phyloP scores from a whole-genome alignment of 2,113 vertebrate genomes.

The Nestor notabilis region DNA sequence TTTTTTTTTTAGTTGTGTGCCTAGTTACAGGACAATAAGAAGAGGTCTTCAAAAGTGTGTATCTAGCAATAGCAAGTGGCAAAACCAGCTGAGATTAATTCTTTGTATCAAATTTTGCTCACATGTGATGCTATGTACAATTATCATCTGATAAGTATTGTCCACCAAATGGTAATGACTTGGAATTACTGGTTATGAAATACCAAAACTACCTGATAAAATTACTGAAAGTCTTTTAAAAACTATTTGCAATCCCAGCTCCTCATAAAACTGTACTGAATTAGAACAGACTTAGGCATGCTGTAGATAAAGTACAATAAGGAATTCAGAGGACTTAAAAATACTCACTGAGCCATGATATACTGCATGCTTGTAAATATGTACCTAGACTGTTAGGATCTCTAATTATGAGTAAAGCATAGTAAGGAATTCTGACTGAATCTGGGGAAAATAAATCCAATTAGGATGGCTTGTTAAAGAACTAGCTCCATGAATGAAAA shows the following conservation, averaged over 20 bases:
- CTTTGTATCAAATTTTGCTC: not conserved
- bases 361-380: not conserved
- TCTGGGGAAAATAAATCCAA: not conserved
- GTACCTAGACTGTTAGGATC: not conserved
- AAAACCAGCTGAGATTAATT: not conserved
- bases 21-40: not conserved
- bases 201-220: not conserved
- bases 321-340: not conserved
- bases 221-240: not conserved
- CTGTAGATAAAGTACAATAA: not conserved
- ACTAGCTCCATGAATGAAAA: not conserved
- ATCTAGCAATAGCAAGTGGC: not conserved
- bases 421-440: not conserved
- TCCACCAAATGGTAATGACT: not conserved
- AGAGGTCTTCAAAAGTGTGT: not conserved
- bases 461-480: not conserved
- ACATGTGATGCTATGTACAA: not conserved
- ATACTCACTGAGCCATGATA: not conserved
- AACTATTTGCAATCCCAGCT: not conserved
- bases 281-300: not conserved
- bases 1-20: not conserved
- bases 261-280: not conserved
- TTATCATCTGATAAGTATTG: not conserved
- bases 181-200: not conserved
- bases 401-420: not conserved